Conservation (phyloP, 2,888 invertebrate genomes). For the Rambutsinella grinnellia region DNA sequence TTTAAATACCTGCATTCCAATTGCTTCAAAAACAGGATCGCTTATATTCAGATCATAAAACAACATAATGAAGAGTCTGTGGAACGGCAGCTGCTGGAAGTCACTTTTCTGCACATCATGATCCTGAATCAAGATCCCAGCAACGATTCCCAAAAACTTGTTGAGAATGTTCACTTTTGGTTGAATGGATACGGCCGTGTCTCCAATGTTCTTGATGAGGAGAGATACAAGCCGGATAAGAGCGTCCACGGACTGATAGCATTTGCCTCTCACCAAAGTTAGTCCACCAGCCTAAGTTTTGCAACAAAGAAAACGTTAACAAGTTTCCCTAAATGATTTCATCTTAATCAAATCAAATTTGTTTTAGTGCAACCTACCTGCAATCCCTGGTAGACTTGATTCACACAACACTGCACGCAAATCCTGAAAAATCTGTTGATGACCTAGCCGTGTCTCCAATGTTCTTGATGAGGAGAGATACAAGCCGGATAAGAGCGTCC, state of each 20-base stretch:
- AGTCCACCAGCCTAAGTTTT: slow-evolving; percentile 60
- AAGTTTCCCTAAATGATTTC: background rate
- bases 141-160: slow-evolving; percentile 95
- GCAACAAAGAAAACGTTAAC: no score
- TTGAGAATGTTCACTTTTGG: slow-evolving; percentile 97
- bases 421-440: slow-evolving; percentile 97
- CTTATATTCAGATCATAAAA: slow-evolving; percentile 96
- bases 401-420: slow-evolving; percentile 73
- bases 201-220: slow-evolving; percentile 94
- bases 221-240: slow-evolving; percentile 94
- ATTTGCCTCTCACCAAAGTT: slow-evolving; percentile 85
- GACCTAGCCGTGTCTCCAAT: slow-evolving; percentile 93
- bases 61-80: slow-evolving; percentile 94
- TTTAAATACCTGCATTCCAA: slow-evolving; percentile 84
- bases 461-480: slow-evolving; percentile 94
- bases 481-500: slow-evolving; percentile 94
- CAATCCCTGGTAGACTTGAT: slow-evolving; percentile 65
- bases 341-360: no score
- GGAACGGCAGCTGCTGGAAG: slow-evolving; percentile 98
- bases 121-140: slow-evolving; percentile 95
- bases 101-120: slow-evolving; percentile 91
- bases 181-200: slow-evolving; percentile 84
- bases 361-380: no score
- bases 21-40: slow-evolving; percentile 92
- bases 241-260: slow-evolving; percentile 95